Base-by-base conservation (phyloP, 2,113 vertebrate genomes). In the Grus americana region DNA sequence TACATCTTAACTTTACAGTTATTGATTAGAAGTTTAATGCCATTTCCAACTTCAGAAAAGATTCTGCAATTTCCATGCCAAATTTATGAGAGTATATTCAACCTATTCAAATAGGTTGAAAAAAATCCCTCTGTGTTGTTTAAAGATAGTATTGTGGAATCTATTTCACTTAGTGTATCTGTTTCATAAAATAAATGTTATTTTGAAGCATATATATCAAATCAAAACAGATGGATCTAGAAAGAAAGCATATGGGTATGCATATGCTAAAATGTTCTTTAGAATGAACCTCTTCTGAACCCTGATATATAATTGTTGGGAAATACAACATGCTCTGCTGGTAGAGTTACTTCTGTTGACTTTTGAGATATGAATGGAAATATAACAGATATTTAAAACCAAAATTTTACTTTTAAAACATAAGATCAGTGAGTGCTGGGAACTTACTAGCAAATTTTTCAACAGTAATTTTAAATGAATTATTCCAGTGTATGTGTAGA, bases 181-280 rank as follows among this genome's bases (percentile, higher is more conserved):
- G 63, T 89, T 93, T 92, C 73, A 89, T 93, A 96, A 95, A 95
- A 85, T 89, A 93, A 93, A 96, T 91, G 52, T 61, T 73, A 94
- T 96, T 97, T 97, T 94, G 63, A 95, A 97, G 67, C 44, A 81
- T 91, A 91, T 96, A 90, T 57, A 92, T 95, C 22, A 95, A 93
- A 94, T 88, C 68, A 88, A 95, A 97, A n/a, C 97, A 97, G 97
- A 98, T 97, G 97, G 96, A 83, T 94, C 67, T 92, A 5, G 34
- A 96, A 96, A 74, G 15, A 93, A 98, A 97, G 34, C 97, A 97
- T 98, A 98, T 86, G 96, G 92, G 9, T 92, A 68, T 95, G 84
- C 97, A 96, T 98, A 97, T 98, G 97, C 85, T 97, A 73, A 90
- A 96, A 52, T 73, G 52, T 97, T 97, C 88, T 97, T 97, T 88